Conservation (phyloP, 2,797 vertebrate genomes). For the Ctenosaura bakeri region DNA sequence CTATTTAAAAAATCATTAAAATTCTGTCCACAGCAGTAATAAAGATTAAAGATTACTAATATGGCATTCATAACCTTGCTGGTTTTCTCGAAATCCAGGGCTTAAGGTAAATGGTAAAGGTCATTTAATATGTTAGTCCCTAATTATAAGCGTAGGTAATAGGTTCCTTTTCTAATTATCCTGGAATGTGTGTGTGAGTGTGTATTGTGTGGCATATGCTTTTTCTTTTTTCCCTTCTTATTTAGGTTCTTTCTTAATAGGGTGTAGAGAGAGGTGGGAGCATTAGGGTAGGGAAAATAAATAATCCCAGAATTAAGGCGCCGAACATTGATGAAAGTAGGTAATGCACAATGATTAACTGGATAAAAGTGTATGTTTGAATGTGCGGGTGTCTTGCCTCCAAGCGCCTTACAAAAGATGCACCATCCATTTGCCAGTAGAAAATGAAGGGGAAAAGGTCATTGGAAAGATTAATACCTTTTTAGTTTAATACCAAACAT, state of each 20-base stretch:
- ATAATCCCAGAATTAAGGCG: constrained; percentile 85
- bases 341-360: constrained; percentile 86
- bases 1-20: constrained; percentile 85
- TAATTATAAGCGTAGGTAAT: constrained; percentile 90
- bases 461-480: constrained; percentile 76
- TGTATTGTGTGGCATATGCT: constrained; percentile 66
- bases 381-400: constrained; percentile 73
- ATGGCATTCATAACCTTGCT: constrained; percentile 85
- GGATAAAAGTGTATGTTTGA: constrained; percentile 80
- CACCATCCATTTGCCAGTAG: constrained; percentile 68
- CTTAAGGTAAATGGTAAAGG: constrained; percentile 90
- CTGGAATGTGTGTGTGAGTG: constrained; percentile 28
- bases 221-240: constrained; percentile 80
- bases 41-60: constrained; percentile 89
- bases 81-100: constrained; percentile 83
- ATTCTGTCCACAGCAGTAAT: constrained; percentile 88
- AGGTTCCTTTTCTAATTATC: constrained; percentile 88
- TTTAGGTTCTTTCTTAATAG: constrained; percentile 80
- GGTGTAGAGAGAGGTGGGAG: not conserved
- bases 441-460: constrained; percentile 78
- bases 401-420: constrained; percentile 79
- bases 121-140: constrained; percentile 91
- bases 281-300: constrained; percentile 66
- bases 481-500: constrained; percentile 82
- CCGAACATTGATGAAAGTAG: constrained; percentile 81